Base-by-base conservation (phyloP, 2,888 invertebrate species). In the Cactoblastis cactorum region DNA sequence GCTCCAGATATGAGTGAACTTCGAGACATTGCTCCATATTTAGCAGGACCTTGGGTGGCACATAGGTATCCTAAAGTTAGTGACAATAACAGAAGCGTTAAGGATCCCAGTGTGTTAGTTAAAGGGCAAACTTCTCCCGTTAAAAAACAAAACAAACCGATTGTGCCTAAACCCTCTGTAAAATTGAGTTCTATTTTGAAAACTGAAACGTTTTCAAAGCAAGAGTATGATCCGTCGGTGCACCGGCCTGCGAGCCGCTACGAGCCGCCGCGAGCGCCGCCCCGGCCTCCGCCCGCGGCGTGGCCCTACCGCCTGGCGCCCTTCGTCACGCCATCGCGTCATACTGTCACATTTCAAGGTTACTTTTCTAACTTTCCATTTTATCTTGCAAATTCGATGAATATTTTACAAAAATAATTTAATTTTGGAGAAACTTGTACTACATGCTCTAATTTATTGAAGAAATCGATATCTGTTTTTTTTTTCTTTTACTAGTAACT, bases 31-130 rank as follows among this genome's bases (percentile, higher is more conserved):
- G 93, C 95, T 0, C 94, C 95, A 0, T 95, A 95, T 77, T 78
- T 96, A 54, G 92, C 93, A 0, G 95, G 95, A 1, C 91, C 93
- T 5, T 96, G 96, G 96, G 92, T 94, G 33, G 95, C 96, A 0
- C 96, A 96, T 74, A 92, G 91, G 61, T 95, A 93, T 73, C 95
- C 96, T 0, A 93, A 90, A 62, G 91, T 91, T 1, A 91, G 91
- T 52, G 94, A 94, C 63, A 94, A 94, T 66, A 92, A 93, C 48
- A 88, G 92, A 45, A 92, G 94, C 1, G 67, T 94, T 38, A 92
- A 91, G 52, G 77, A 87, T 57, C 78, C 83, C 5, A 71, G 62
- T 18, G 64, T 51, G 18, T 59, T 78, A 14, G 74, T 82, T 24
- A 73, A 69, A 14, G 83, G 81, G 9, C 69, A 74, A 1, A 74